Evolutionary conservation across 2,113 vertebrate genomes (phyloP).

Genomic region (Chlamydotis undulata): DNA sequence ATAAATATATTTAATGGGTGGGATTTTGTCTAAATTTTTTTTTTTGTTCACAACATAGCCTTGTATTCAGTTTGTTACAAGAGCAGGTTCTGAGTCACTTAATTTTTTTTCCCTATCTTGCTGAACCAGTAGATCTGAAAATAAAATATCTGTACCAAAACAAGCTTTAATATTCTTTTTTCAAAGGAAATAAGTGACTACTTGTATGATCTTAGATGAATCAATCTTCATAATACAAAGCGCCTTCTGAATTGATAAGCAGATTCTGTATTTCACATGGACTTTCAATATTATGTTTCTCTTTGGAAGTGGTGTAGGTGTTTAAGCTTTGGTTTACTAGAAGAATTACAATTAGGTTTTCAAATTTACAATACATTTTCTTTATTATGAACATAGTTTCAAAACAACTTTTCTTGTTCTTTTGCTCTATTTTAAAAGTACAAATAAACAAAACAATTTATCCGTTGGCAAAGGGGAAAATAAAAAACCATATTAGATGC

Average conservation of each 20-base stretch:
- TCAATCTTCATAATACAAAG: background rate
- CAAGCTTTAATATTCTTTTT: background rate
- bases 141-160: background rate
- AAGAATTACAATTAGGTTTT: background rate
- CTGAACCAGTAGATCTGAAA: background rate
- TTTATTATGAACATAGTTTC: background rate
- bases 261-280: background rate
- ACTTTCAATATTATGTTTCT: background rate
- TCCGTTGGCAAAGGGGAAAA: background rate
- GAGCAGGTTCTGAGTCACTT: background rate
- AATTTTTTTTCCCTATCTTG: background rate
- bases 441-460: background rate
- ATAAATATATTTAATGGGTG: background rate
- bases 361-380: background rate
- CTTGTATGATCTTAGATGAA: background rate
- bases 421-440: background rate
- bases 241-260: background rate
- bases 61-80: background rate
- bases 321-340: background rate
- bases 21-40: background rate
- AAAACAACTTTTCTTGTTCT: background rate
- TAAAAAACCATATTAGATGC: accelerated
- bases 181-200: background rate
- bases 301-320: background rate
- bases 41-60: background rate